Evolutionary conservation across 2,113 vertebrate species (phyloP).

Genomic region (Cyprinodon variegatus): DNA sequence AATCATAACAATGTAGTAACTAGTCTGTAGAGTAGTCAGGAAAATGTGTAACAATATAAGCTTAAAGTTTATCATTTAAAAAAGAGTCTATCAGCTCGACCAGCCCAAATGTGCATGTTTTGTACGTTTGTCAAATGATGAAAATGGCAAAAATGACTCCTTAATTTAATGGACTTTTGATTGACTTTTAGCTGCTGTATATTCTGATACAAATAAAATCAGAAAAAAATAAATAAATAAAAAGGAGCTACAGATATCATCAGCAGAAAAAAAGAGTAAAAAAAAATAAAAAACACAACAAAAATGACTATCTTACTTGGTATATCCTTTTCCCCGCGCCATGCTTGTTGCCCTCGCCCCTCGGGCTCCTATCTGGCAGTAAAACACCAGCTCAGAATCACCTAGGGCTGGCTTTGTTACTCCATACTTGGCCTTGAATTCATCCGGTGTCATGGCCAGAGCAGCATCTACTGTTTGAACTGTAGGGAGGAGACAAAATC

Average conservation of each 20-base stretch:
- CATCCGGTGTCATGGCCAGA: slow-evolving; percentile 74
- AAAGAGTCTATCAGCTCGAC: no score
- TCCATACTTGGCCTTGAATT: slow-evolving; percentile 76
- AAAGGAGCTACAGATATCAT: not conserved
- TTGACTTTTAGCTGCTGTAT: not conserved
- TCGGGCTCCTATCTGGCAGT: slow-evolving; percentile 81
- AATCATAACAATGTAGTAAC: no score
- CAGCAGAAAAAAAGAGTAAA: not conserved
- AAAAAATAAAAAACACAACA: not conserved
- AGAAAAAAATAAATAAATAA: not conserved
- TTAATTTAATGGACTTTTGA: no score
- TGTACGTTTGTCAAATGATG: no score
- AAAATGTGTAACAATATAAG: no score
- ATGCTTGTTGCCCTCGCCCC: slow-evolving; percentile 72
- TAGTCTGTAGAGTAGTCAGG: no score
- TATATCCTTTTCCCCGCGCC: slow-evolving; percentile 75
- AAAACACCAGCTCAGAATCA: slow-evolving; percentile 78
- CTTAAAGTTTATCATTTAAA: no score
- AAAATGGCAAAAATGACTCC: no score
- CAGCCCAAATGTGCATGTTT: no score
- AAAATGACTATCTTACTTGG: slow-evolving; percentile 59
- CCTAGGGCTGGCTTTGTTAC: slow-evolving; percentile 75
- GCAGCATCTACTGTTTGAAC: slow-evolving; percentile 77
- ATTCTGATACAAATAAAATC: not conserved
- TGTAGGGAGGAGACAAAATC: slow-evolving; percentile 33